Percentiles rank a stretch among this genome's conserved stretches.
phyloP scores from a whole-genome alignment of 2,113 vertebrate species.

The Scartelaos histophorus region DNA sequence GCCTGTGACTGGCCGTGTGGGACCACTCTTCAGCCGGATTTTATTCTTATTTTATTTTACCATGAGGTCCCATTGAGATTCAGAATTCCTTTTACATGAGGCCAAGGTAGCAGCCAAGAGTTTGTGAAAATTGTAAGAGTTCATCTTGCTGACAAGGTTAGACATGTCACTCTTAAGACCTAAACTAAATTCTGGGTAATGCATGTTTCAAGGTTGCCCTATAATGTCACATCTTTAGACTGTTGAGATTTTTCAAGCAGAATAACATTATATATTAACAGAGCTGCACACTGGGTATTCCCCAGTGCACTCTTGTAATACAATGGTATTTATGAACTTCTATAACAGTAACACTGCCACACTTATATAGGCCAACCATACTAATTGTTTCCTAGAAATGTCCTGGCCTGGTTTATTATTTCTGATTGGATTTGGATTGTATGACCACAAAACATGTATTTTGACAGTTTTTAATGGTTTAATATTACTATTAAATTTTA shows the following conservation, averaged over 20 bases:
- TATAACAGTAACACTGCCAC: constrained; percentile 2
- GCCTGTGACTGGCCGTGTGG: no score
- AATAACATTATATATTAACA: background rate
- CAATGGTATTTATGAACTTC: constrained; percentile 8
- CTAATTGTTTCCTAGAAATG: constrained; percentile 6
- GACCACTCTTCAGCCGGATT: no score
- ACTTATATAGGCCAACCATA: constrained; percentile 6
- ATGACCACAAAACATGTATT: background rate
- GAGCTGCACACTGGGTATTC: background rate
- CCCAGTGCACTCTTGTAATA: background rate
- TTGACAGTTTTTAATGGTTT: background rate
- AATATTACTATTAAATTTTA: no score
- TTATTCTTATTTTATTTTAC: no score
- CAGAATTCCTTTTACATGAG: no score
- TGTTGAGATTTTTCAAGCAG: background rate
- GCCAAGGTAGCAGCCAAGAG: no score
- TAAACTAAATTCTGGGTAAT: no score
- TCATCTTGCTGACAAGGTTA: no score
- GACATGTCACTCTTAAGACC: no score
- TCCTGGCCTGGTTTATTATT: background rate
- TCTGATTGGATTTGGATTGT: background rate
- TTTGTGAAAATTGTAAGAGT: no score
- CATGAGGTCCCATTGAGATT: no score
- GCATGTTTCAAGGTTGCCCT: no score
- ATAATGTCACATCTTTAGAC: background rate